Evolutionary conservation across 2,797 vertebrate species (phyloP).

Genomic region (Clarias pachynema): DNA sequence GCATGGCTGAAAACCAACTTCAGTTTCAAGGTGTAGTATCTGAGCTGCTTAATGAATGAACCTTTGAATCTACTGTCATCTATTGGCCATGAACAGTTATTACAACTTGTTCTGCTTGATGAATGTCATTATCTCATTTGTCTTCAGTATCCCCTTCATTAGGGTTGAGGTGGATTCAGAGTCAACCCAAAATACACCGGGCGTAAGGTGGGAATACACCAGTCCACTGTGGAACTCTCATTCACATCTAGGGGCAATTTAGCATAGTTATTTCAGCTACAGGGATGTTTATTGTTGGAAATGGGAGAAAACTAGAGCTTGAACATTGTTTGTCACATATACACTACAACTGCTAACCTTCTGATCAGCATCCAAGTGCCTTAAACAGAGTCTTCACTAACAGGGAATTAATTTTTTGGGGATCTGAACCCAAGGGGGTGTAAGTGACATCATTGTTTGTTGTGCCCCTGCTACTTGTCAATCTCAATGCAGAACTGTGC

Average conservation of each 20-base stretch:
- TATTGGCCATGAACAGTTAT: constrained; percentile 22
- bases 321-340: no score
- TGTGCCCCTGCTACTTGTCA: background rate
- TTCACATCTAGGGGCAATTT: background rate
- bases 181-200: background rate
- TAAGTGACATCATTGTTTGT: background rate
- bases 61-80: constrained; percentile 21
- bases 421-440: no score
- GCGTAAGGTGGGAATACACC: background rate
- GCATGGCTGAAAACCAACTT: background rate
- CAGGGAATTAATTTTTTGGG: no score
- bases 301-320: background rate
- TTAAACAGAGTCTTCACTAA: no score
- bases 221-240: background rate
- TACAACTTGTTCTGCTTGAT: constrained; percentile 1
- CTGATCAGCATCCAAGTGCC: no score
- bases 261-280: background rate
- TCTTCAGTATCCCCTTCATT: background rate
- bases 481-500: no score
- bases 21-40: background rate
- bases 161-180: background rate
- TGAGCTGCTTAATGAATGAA: background rate
- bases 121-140: background rate
- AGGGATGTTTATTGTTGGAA: background rate
- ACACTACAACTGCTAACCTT: no score